Conservation (phyloP, 1,140 invertebrate genomes). For the Hypsibius dujardini region DNA sequence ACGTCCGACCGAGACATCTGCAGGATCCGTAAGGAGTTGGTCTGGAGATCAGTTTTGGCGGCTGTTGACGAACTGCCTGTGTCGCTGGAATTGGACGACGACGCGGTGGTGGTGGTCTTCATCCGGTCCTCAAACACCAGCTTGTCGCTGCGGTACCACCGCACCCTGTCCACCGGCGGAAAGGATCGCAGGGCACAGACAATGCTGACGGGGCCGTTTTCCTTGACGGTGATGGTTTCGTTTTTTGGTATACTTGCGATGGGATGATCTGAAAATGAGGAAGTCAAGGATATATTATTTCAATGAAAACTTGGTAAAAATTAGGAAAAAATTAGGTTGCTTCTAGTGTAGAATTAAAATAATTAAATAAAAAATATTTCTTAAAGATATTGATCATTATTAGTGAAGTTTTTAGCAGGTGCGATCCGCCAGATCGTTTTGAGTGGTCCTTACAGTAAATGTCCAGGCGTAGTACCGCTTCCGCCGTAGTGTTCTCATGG, state of each 20-base stretch:
- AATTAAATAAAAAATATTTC: too few relatives aligned
- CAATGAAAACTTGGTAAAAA: too few relatives aligned
- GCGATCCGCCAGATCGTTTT: not conserved
- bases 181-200: not conserved
- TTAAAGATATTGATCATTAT: too few relatives aligned
- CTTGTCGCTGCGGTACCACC: constrained; percentile 15
- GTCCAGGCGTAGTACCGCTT: not conserved
- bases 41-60: constrained; percentile 16
- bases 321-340: too few relatives aligned
- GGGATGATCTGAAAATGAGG: not conserved
- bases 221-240: not conserved
- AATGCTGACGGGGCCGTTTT: constrained; percentile 3
- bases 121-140: constrained; percentile 11
- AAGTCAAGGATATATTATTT: too few relatives aligned
- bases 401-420: too few relatives aligned
- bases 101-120: not conserved
- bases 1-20: not conserved
- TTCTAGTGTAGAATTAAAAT: too few relatives aligned
- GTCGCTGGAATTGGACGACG: not conserved
- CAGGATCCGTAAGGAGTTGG: constrained; percentile 9
- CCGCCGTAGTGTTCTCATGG: not conserved
- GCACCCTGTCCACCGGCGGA: constrained; percentile 3
- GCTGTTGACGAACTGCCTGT: not conserved
- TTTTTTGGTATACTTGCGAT: not conserved
- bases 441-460: constrained; percentile 3